Base-by-base conservation (phyloP, 2,797 vertebrate genomes). In the Enteromius afrohamiltoni region DNA sequence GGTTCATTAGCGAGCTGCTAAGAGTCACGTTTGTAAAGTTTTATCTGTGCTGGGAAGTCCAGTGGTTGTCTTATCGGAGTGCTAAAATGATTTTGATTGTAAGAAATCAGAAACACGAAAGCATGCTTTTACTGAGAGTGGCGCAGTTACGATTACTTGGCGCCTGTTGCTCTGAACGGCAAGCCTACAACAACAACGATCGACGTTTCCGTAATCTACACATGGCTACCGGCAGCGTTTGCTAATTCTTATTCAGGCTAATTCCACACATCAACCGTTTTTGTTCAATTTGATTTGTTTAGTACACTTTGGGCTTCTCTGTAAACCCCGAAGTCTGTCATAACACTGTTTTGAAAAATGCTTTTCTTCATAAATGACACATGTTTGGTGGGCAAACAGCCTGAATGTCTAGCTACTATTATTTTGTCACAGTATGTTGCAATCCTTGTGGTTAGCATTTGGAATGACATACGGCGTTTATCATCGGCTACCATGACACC, bases 1-100 rank as follows among this genome's bases (percentile, higher is more conserved):
- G 79, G 80, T 85, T 84, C 74, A 88, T 88, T 82, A 86, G 40
- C 42, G 37, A 34, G 58, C 85, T 55, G 82, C 88, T 82, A 37
- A 83, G 89, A 79, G 76, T 79, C 85, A 87, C 34, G 62, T 88
- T 86, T 88, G 85, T 83, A 80, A 69, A 0, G n/a, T 10, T 13
- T 60, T 60, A 60, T 60, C 11, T 1, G 0, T 76, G 26, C 73
- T 84, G 91, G 88, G 90, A 91, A 89, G 88, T 89, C 84, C 89
- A 90, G 82, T 47, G 77, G 51, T 87, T 79, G 85, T 90, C 90
- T 92, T 87, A 89, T 86, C 86, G 40, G 82, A 64, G 6, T 89
- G 86, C 89, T 67, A 69, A 26, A 60, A 60, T 13, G 23, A 60
- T 60, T 26, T 14, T 1, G 55, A 60, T 26, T 60, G n/a, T 67